phyloP scores from a whole-genome alignment of 2,888 invertebrate genomes.

The Mesoligia furuncula region DNA sequence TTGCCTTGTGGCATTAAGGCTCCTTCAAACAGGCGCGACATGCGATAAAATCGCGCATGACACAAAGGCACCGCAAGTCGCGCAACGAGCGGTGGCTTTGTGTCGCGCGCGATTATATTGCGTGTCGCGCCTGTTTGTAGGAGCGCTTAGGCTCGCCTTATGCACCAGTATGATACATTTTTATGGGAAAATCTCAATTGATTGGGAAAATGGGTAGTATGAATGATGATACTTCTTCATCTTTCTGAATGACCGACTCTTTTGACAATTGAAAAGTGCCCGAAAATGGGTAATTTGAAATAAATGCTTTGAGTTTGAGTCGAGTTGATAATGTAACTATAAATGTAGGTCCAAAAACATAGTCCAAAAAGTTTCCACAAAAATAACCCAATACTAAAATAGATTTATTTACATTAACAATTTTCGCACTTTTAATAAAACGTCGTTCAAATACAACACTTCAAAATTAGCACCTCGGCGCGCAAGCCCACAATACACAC shows the following conservation, averaged over 20 bases:
- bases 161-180: neutral
- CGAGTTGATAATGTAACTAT: neutral
- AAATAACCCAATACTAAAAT: neutral
- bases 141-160: too few relatives aligned
- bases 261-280: neutral
- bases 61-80: too few relatives aligned
- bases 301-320: too few relatives aligned
- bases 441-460: slow-evolving; percentile 21
- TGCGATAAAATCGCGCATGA: too few relatives aligned
- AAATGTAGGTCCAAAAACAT: neutral
- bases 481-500: slow-evolving; percentile 8
- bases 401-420: neutral
- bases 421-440: slow-evolving; percentile 10
- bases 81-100: too few relatives aligned
- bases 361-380: neutral
- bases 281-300: too few relatives aligned
- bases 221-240: neutral
- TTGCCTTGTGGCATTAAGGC: neutral
- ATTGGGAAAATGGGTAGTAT: neutral
- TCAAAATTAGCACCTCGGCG: slow-evolving; percentile 33
- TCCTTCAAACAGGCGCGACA: too few relatives aligned
- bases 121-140: too few relatives aligned
- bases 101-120: too few relatives aligned
- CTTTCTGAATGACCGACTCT: neutral
- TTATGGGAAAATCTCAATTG: neutral